Evolutionary conservation across 2,113 vertebrate species (phyloP), one percentile per base, ranked within the genome.

Genomic region (Gambusia affinis): DNA sequence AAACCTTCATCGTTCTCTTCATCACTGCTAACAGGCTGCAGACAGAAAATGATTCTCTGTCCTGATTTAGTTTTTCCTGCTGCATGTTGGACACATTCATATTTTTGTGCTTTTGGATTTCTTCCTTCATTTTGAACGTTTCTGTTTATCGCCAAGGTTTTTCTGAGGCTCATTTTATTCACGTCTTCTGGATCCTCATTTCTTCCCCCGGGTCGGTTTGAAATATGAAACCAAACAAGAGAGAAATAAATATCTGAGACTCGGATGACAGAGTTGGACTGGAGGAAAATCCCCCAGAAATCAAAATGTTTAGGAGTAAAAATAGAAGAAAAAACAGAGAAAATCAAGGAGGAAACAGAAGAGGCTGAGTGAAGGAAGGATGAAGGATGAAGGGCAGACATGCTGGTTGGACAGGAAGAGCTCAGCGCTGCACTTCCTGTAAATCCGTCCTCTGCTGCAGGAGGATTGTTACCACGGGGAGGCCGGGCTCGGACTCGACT

Each of bases 371-470:
- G 19, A 65, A 70, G 10, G 30, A 77, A 47, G 7, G 28, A 60
- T 10, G 5, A 24, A 44, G 70, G 64, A 62, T 8, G 64, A 33
- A 14, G 2, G 17, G 72, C 47, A 35, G 73, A 35, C 79, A 28
- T 0, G 57, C 76, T 60, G 83, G 80, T 61, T 39, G n/a, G 63
- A 75, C 72, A 85, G 76, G 84, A 85, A 84, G 63, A 78, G 79
- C 82, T 84, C 73, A 73, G 71, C 71, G 67, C 4, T 61, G 79
- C 78, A 79, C 74, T 72, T 39, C 77, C 5, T 84, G 79, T 86
- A 86, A 86, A 86, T 82, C 84, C 87, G 66, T 65, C 73, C 72
- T 82, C 76, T 75, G 87, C 10, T 70, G 71, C 74, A 79, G 66
- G 61, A 76, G 78, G 73, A 80, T 71, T 84, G 76, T 81, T 82